A percentile compares a stretch with the other conserved stretches of the same genome.
These are phyloP conservation scores for Corticium candelabrum DNA, from an alignment of 37 sponge, comb jelly and placozoan genomes.

Conservation along the genomic window DNA sequence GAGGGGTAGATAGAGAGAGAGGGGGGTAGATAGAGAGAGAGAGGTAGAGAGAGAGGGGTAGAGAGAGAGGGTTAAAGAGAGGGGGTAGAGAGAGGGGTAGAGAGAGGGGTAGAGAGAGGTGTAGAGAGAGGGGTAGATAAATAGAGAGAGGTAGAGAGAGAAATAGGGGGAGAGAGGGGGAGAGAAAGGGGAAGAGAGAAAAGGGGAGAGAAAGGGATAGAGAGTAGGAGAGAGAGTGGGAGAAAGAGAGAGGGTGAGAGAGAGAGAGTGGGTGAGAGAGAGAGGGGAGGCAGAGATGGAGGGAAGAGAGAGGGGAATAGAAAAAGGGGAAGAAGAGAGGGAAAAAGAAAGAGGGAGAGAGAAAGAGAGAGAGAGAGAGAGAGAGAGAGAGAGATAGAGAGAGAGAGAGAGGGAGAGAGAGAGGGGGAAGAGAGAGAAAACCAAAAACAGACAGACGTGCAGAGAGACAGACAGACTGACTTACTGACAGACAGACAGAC, in stretches of 20 bases:
- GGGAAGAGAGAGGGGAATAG: slow-evolving; percentile 31
- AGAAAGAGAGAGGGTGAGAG: not conserved
- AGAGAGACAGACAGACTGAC: too few species aligned
- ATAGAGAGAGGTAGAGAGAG: slow-evolving; percentile 12
- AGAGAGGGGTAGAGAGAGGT: not conserved
- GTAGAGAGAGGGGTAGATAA: slow-evolving; percentile 6
- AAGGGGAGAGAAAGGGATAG: not conserved
- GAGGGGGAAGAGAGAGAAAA: not conserved
- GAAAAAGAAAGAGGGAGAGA: not conserved
- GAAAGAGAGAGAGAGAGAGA: not conserved
- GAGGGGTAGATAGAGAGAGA: not conserved
- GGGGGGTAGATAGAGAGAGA: slow-evolving; percentile 8
- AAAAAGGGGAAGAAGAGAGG: slow-evolving; percentile 30
- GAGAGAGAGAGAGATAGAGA: too few species aligned
- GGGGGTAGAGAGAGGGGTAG: not conserved
- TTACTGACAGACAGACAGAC: too few species aligned
- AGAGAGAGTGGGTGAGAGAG: slow-evolving; percentile 16
- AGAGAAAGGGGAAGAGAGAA: slow-evolving; percentile 8
- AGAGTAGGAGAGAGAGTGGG: slow-evolving; percentile 5
- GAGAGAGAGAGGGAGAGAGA: not conserved
- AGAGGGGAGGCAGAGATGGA: not conserved
- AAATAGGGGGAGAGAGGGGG: not conserved
- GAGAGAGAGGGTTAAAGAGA: not conserved
- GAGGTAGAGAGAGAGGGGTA: not conserved
- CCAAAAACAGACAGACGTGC: not conserved